Base-by-base conservation (phyloP, 2,113 vertebrate genomes). In the Seriola dumerili region DNA sequence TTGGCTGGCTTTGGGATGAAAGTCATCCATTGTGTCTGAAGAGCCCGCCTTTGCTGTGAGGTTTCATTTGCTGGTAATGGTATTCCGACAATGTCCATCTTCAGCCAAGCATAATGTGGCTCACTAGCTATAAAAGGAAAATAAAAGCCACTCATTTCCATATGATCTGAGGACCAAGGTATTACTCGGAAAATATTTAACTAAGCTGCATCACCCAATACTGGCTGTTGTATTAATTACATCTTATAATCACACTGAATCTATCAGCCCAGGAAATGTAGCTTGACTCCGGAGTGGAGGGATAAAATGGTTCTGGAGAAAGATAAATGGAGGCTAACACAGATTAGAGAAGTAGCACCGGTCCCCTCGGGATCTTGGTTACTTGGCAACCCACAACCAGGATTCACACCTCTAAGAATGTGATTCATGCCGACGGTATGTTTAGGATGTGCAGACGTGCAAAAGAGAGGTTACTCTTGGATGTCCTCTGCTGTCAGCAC, bases 371-470 rank as follows among this genome's bases (percentile, higher is more conserved):
- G 92, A 93, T 90, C 67, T 79, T 88, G 73, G 94, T 95, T 94
- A 93, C 95, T 90, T 93, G 89, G 95, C 93, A 95, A 96, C 95
- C 84, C 80, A 76, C 76, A 86, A 83, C 84, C 85, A 89, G 80
- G 76, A 62, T 90, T 93, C 88, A 90, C 92, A 93, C 91, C 83
- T 93, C 82, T 67, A 73, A 91, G 80, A 84, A 86, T 80, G 88
- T 85, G 87, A 92, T 88, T 92, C 83, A 86, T 91, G 85, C 83
- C 25, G 29, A 36, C 3, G 17, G 80, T 80, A 83, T 83, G 79
- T 71, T 88, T 5, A 50, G 32, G 67, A 81, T 81, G 83, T 76
- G 64, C 68, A 70, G 48, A 71, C 50, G 14, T 65, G 63, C 70
- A 74, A 52, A 73, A 38, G 58, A 77, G 62, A 38, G 50, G 70